Conservation (phyloP, 2,113 vertebrate genomes). For the Pseudopipra pipra region DNA sequence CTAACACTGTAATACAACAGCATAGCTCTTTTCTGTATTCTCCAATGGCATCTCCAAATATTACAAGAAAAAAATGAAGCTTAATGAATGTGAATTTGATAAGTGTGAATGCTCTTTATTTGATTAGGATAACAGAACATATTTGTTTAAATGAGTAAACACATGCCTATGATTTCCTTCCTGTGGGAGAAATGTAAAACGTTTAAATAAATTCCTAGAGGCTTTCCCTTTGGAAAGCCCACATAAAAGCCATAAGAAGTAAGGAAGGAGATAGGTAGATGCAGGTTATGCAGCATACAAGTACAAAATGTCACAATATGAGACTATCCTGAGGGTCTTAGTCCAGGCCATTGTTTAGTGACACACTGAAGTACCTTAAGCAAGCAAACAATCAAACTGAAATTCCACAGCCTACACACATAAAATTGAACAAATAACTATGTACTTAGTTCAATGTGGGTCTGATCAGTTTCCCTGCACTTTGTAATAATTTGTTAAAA, state of each 20-base stretch:
- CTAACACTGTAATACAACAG: background rate
- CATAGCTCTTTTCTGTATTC: background rate
- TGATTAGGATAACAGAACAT: background rate
- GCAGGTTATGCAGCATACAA: background rate
- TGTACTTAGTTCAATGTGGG: background rate
- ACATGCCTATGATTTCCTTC: background rate
- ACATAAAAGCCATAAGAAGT: background rate
- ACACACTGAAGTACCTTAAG: background rate
- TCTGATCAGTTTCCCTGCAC: background rate
- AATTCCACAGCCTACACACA: background rate
- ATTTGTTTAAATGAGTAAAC: constrained; percentile 3
- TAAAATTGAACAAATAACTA: background rate
- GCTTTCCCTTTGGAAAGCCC: background rate
- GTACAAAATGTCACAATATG: background rate
- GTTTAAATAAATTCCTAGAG: background rate
- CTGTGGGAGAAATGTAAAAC: background rate
- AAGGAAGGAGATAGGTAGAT: background rate
- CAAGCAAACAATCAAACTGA: background rate
- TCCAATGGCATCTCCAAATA: background rate
- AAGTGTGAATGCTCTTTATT: background rate
- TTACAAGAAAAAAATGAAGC: background rate
- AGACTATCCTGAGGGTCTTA: background rate
- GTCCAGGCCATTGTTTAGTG: background rate
- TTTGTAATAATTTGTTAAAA: background rate
- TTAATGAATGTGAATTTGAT: background rate